Percentiles rank a stretch among this genome's conserved stretches.
Conservation (phyloP, 2,888 invertebrate genomes). For the Tridacna gigas region DNA sequence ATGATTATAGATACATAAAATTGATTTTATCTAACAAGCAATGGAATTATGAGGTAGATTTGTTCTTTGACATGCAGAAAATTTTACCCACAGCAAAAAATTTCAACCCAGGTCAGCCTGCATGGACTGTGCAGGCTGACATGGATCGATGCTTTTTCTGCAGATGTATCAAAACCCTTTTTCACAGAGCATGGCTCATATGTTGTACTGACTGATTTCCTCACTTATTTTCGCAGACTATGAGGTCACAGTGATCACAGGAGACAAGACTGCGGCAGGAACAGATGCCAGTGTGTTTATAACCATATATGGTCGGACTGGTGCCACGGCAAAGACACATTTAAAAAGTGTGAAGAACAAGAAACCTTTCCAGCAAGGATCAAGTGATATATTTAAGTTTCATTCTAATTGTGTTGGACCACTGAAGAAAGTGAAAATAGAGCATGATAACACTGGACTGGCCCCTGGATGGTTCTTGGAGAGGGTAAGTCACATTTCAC, state of each 20-base stretch:
- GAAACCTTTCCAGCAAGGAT: constrained; percentile 74
- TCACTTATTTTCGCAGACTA: constrained; percentile 77
- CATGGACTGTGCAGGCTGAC: no score
- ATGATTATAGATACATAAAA: no score
- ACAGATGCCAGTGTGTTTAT: constrained; percentile 84
- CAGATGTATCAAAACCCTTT: no score
- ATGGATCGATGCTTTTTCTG: no score
- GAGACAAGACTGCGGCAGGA: constrained; percentile 80
- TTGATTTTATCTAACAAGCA: no score
- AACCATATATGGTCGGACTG: constrained; percentile 83
- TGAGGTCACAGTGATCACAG: constrained; percentile 84
- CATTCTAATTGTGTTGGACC: constrained; percentile 83
- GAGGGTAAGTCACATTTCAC: constrained; percentile 73
- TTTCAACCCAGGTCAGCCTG: no score
- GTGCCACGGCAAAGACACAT: constrained; percentile 81
- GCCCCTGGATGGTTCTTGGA: constrained; percentile 85
- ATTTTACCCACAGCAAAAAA: no score
- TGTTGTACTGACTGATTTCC: neutral
- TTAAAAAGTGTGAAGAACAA: constrained; percentile 75
- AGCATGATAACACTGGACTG: constrained; percentile 84
- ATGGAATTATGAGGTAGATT: no score
- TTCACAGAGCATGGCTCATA: neutral
- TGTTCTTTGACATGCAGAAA: no score
- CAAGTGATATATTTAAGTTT: constrained; percentile 81
- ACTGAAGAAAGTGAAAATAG: constrained; percentile 82